phyloP scores from a whole-genome alignment of 2,113 vertebrate species.

The Sterrhoptilus dennistouni region DNA sequence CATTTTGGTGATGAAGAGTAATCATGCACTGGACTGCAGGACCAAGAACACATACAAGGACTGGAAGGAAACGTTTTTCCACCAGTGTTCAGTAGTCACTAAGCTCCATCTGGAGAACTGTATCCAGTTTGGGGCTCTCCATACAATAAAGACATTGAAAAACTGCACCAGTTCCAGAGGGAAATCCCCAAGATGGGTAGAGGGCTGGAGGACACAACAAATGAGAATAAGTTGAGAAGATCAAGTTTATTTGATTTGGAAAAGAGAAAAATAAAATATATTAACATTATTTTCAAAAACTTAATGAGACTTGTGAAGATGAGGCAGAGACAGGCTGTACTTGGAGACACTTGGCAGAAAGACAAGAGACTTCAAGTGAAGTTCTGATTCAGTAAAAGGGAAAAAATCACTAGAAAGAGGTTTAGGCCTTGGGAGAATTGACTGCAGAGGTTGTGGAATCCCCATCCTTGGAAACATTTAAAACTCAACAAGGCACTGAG shows the following conservation, averaged over 20 bases:
- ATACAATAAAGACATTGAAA: neutral
- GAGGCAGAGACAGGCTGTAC: neutral
- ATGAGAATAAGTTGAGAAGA: neutral
- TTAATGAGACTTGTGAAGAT: neutral
- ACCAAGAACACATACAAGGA: neutral
- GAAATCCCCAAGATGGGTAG: neutral
- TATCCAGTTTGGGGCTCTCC: neutral
- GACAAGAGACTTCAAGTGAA: neutral
- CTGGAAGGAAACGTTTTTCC: neutral
- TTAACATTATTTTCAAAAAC: neutral
- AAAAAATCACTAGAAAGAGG: rapidly evolving
- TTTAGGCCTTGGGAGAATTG: neutral
- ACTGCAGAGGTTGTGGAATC: neutral
- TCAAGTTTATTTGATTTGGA: neutral
- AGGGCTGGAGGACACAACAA: neutral
- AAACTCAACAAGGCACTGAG: neutral
- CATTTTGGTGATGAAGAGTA: neutral
- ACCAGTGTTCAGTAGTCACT: neutral
- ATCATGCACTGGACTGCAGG: neutral
- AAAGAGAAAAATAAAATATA: neutral
- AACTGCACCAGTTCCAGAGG: neutral
- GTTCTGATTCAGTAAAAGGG: neutral
- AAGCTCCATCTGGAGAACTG: neutral
- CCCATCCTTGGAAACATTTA: neutral
- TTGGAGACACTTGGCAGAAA: neutral